phyloP scores from a whole-genome alignment of 2,797 vertebrate species.

The Macropus fuliginosus region DNA sequence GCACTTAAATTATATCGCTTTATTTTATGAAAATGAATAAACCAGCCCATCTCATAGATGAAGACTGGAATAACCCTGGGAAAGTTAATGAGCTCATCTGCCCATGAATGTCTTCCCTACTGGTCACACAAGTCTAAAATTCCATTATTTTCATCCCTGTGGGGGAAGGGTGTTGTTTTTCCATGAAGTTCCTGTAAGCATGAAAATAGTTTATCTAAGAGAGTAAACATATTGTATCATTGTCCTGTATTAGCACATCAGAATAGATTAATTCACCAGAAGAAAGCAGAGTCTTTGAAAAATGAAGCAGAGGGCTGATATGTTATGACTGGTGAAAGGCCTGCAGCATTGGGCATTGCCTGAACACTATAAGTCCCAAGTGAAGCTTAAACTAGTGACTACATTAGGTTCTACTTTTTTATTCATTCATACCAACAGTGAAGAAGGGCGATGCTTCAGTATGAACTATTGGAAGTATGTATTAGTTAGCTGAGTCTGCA shows the following conservation, averaged over 20 bases:
- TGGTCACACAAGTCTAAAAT: not conserved
- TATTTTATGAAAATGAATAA: not conserved
- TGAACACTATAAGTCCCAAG: not conserved
- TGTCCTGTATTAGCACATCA: constrained; percentile 7
- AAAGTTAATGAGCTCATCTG: not conserved
- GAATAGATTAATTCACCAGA: not conserved
- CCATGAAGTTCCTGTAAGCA: not conserved
- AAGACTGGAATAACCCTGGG: not conserved
- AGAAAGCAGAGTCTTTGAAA: not conserved
- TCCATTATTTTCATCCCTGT: constrained; percentile 31
- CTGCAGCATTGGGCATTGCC: not conserved
- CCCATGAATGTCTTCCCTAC: not conserved
- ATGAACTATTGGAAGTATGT: not conserved
- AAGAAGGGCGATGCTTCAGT: not conserved
- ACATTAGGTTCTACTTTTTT: not conserved
- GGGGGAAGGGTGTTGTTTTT: not conserved
- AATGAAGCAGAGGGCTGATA: not conserved
- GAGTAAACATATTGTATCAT: constrained; percentile 4
- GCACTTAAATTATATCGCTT: not conserved
- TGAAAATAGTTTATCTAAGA: not conserved
- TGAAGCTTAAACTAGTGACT: not conserved
- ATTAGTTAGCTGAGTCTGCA: not conserved
- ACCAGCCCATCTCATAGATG: not conserved
- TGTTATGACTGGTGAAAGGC: not conserved
- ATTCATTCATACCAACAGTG: no score